A percentile compares a stretch with the other conserved stretches of the same genome.
These are phyloP conservation scores for Bombus waltoni DNA, from an alignment of 1,140 invertebrate genomes.

Conservation along the genomic window DNA sequence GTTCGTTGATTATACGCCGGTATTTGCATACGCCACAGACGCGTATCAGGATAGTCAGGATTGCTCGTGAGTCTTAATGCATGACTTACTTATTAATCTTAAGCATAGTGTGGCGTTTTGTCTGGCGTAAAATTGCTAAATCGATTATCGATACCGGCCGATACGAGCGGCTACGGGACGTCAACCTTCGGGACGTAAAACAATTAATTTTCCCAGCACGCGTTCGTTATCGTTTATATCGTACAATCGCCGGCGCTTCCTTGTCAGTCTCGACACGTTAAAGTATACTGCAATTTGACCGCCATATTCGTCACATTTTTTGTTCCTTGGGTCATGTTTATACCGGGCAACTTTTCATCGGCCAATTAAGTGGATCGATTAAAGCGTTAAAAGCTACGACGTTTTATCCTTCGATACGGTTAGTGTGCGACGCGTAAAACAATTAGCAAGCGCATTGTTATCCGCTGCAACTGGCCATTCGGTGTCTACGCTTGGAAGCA, in stretches of 20 bases:
- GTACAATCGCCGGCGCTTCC: neutral
- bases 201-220: slow-evolving; percentile 25
- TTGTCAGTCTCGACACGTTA: neutral
- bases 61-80: slow-evolving; percentile 18
- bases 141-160: slow-evolving; percentile 34
- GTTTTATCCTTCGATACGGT: too few species aligned
- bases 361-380: neutral
- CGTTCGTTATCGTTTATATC: neutral
- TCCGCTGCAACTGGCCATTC: too few species aligned
- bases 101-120: neutral
- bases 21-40: slow-evolving; percentile 30
- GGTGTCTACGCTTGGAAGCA: rapidly evolving
- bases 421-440: too few species aligned
- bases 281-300: neutral
- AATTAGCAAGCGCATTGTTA: too few species aligned
- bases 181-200: neutral
- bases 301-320: neutral
- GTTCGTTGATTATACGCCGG: slow-evolving; percentile 38
- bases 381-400: too few species aligned
- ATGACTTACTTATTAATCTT: slow-evolving; percentile 26
- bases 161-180: neutral
- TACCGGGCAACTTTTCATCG: neutral
- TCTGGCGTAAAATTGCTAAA: slow-evolving; percentile 22
- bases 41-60: neutral
- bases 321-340: neutral